These are phyloP conservation scores for Latheticus oryzae DNA, from an alignment of 2,888 invertebrate genomes.

Conservation along the genomic window DNA sequence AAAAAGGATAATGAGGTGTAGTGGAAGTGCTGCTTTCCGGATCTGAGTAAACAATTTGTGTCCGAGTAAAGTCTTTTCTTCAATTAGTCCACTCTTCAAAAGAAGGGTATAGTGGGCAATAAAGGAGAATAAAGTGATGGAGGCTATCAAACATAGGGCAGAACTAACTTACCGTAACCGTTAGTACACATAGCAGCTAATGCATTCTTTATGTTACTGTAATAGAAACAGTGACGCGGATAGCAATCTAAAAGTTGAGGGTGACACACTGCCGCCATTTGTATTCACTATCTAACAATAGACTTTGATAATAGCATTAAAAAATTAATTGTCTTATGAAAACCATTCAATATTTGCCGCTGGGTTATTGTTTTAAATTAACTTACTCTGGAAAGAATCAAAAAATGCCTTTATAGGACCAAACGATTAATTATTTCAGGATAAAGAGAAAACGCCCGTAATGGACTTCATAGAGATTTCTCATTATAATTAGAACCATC, in stretches of 20 bases:
- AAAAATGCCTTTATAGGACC: constrained; percentile 20
- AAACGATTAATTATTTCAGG: constrained; percentile 35
- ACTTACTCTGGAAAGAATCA: constrained; percentile 18
- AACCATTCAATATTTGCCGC: constrained; percentile 45
- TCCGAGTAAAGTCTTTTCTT: constrained; percentile 27
- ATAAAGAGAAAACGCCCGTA: constrained; percentile 32
- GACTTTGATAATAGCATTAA: constrained; percentile 47
- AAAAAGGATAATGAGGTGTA: too few species aligned
- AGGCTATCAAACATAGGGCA: constrained; percentile 58
- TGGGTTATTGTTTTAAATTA: constrained; percentile 31
- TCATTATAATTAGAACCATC: constrained; percentile 31
- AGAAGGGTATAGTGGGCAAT: constrained; percentile 46
- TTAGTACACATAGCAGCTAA: constrained; percentile 62
- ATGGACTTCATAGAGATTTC: constrained; percentile 30
- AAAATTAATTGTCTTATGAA: constrained; percentile 52
- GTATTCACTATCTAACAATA: constrained; percentile 47
- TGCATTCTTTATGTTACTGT: constrained; percentile 64
- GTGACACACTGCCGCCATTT: constrained; percentile 50
- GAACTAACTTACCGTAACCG: constrained; percentile 61
- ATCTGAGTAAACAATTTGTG: constrained; percentile 17
- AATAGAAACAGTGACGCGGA: constrained; percentile 62
- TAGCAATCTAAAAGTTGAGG: constrained; percentile 56
- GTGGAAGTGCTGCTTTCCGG: neutral
- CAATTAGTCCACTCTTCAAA: constrained; percentile 36
- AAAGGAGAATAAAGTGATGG: constrained; percentile 54